A percentile compares a stretch with the other conserved stretches of the same genome.
Evolutionary conservation across 2,113 vertebrate species (phyloP).

Genomic region (Isurus oxyrinchus): DNA sequence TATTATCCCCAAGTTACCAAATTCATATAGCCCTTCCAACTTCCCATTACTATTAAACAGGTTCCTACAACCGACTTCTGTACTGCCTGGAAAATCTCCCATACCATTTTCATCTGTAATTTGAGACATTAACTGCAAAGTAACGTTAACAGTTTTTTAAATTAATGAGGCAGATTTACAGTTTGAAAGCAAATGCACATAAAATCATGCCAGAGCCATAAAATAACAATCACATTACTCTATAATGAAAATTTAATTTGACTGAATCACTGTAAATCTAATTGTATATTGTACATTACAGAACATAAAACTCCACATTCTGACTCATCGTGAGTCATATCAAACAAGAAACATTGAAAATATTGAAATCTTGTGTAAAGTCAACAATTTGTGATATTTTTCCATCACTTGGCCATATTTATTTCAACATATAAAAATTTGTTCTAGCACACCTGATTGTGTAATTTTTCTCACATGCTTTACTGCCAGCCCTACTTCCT

Average conservation of each 20-base stretch:
- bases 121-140: too few relatives aligned
- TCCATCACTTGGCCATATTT: not conserved
- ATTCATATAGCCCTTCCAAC: not conserved
- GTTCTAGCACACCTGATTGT: not conserved
- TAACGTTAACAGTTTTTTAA: not conserved
- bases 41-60: not conserved
- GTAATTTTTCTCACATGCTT: not conserved
- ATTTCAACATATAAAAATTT: not conserved
- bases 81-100: not conserved
- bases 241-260: not conserved
- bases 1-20: not conserved
- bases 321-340: not conserved
- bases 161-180: not conserved
- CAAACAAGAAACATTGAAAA: too few relatives aligned
- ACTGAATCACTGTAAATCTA: not conserved
- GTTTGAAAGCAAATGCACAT: not conserved
- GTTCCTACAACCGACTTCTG: not conserved
- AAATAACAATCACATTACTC: not conserved
- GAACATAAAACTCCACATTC: not conserved
- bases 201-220: not conserved
- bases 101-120: not conserved
- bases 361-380: not conserved
- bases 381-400: not conserved
- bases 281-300: not conserved
- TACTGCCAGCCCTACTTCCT: not conserved